phyloP scores from a whole-genome alignment of 2,113 vertebrate species.

The Phasianus colchicus region DNA sequence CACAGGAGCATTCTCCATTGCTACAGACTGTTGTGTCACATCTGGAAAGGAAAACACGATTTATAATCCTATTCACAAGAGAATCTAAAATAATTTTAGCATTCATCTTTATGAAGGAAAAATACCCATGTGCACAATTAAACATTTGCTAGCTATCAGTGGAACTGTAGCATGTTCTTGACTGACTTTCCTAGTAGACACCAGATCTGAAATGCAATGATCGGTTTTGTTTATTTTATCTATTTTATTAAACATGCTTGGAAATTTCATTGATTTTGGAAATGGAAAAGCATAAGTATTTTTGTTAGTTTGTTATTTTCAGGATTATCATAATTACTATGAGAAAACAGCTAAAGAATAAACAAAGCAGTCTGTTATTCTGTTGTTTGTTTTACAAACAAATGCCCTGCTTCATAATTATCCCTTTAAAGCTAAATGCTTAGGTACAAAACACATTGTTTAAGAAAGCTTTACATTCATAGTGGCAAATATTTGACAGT shows the following conservation, averaged over 20 bases:
- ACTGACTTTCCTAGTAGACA: background rate
- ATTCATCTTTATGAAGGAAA: background rate
- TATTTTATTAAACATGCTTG: background rate
- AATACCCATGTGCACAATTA: background rate
- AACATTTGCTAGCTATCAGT: background rate
- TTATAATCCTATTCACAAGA: background rate
- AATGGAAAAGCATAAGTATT: background rate
- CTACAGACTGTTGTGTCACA: background rate
- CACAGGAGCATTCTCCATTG: background rate
- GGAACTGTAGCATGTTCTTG: background rate
- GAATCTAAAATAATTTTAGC: background rate
- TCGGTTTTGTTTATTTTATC: background rate
- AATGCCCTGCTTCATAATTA: background rate
- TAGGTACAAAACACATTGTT: background rate
- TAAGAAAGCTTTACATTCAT: background rate
- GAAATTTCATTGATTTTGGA: background rate
- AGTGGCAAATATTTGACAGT: slow-evolving; percentile 6
- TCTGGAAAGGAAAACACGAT: background rate
- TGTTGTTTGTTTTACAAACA: slow-evolving; percentile 10
- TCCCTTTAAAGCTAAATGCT: slow-evolving; percentile 8
- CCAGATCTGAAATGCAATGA: background rate
- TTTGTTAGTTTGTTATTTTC: slow-evolving; percentile 13
- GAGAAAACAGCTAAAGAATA: slow-evolving; percentile 22
- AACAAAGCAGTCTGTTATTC: background rate
- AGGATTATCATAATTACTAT: slow-evolving; percentile 26